Percentiles rank a stretch among this genome's conserved stretches.
These are phyloP conservation scores for Dastarcus helophoroides DNA, from an alignment of 2,888 invertebrate genomes.

Conservation along the genomic window DNA sequence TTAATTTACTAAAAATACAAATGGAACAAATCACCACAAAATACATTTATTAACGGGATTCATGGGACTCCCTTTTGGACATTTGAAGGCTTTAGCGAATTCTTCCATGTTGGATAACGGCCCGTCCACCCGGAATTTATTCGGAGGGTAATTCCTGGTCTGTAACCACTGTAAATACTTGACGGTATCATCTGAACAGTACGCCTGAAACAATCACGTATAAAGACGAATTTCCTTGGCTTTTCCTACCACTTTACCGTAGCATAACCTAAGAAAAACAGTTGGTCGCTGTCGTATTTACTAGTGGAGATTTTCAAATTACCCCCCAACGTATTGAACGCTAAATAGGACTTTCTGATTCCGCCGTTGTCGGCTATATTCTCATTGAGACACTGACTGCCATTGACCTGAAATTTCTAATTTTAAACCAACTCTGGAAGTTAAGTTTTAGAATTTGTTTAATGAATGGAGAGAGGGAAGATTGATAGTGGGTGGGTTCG, in stretches of 20 bases:
- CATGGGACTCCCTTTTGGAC: constrained; percentile 30
- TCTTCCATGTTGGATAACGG: constrained; percentile 34
- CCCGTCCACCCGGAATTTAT: constrained; percentile 32
- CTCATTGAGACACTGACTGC: constrained; percentile 39
- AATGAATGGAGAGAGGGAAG: too few species aligned
- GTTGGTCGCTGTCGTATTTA: constrained; percentile 28
- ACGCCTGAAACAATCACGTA: constrained; percentile 26
- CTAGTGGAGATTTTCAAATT: constrained; percentile 2
- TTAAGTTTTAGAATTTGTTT: too few species aligned
- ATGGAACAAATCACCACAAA: constrained; percentile 26
- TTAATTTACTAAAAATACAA: constrained; percentile 4
- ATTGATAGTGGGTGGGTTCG: too few species aligned
- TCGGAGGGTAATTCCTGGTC: constrained; percentile 20
- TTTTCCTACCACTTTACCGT: constrained; percentile 23
- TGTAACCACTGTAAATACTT: constrained; percentile 16
- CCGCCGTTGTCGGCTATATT: constrained; percentile 38
- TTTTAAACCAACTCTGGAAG: too few species aligned
- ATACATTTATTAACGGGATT: constrained; percentile 32
- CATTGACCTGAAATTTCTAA: constrained; percentile 35
- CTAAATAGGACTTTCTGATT: constrained; percentile 28
- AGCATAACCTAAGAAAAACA: constrained; percentile 35
- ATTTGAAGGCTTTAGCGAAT: constrained; percentile 32
- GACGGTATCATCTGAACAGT: constrained; percentile 29
- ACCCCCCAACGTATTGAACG: constrained; percentile 22
- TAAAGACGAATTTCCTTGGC: not conserved